Conservation (phyloP, 2,888 invertebrate species). For the Drosophila formosana region DNA sequence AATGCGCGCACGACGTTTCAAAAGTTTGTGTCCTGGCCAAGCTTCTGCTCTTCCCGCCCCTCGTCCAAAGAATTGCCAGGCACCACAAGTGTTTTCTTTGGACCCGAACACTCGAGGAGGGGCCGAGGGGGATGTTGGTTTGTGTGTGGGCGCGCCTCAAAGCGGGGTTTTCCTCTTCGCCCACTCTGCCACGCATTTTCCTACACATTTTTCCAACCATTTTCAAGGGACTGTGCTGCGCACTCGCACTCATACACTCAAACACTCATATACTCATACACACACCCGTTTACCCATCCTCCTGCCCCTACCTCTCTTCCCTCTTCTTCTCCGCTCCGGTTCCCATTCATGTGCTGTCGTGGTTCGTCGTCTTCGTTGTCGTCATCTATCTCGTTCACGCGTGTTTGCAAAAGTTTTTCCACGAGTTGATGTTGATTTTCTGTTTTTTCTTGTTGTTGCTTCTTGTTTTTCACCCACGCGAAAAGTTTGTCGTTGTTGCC, state of each 20-base stretch:
- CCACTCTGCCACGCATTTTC: conserved; percentile 55
- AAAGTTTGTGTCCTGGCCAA: conserved; percentile 37
- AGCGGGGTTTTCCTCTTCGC: background rate
- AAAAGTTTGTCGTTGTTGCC: conserved; percentile 64
- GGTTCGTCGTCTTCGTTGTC: conserved; percentile 59
- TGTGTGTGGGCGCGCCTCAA: conserved; percentile 3
- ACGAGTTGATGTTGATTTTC: conserved; percentile 61
- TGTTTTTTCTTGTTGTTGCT: conserved; percentile 46
- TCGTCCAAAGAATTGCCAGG: conserved; percentile 39
- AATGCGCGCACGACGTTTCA: conserved; percentile 54
- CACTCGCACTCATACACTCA: conserved; percentile 45
- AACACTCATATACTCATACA: conserved; percentile 31
- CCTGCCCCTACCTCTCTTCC: too few relatives aligned
- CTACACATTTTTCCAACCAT: conserved; percentile 45
- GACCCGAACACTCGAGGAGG: background rate
- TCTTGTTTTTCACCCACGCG: conserved; percentile 63
- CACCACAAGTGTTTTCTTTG: conserved; percentile 66
- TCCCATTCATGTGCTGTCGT: conserved; percentile 30
- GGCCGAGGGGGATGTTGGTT: background rate
- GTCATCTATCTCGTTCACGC: conserved; percentile 70
- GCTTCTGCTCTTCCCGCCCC: conserved; percentile 2
- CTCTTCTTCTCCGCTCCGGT: background rate
- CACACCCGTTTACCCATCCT: conserved; percentile 32
- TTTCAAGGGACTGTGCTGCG: conserved; percentile 50
- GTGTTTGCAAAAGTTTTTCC: conserved; percentile 74